A percentile compares a stretch with the other conserved stretches of the same genome.
phyloP scores from a whole-genome alignment of 2,797 vertebrate genomes.

The Brotula barbata region DNA sequence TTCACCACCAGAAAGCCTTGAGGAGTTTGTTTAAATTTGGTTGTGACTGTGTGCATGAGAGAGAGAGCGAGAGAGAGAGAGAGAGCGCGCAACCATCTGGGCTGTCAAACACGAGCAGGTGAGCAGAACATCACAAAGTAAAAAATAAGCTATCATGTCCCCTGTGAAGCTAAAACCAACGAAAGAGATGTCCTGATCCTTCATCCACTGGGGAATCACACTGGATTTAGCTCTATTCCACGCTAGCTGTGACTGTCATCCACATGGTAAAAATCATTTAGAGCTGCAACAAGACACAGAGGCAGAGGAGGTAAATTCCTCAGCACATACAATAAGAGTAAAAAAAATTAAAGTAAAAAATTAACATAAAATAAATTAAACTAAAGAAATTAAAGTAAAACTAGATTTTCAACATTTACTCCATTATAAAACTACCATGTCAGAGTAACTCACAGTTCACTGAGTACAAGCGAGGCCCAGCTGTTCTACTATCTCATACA shows the following conservation, averaged over 20 bases:
- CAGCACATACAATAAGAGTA: too few species aligned
- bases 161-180: background rate
- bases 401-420: too few species aligned
- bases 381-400: too few species aligned
- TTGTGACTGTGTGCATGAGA: conserved; percentile 1
- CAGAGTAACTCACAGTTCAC: too few species aligned
- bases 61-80: background rate
- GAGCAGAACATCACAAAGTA: background rate
- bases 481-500: too few species aligned
- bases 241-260: conserved; percentile 6
- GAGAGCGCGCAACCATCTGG: background rate
- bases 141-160: background rate
- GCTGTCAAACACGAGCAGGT: background rate
- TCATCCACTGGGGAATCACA: conserved; percentile 10
- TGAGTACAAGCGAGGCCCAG: too few species aligned
- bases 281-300: background rate
- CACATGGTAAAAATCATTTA: conserved; percentile 51
- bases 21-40: conserved; percentile 10
- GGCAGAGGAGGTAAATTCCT: too few species aligned
- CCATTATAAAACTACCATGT: too few species aligned
- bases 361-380: too few species aligned
- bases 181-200: conserved; percentile 6
- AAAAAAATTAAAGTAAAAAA: too few species aligned
- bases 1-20: background rate
- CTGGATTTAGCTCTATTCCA: conserved; percentile 8